phyloP scores from a whole-genome alignment of 2,888 invertebrate genomes.

The Abrostola triplasia region DNA sequence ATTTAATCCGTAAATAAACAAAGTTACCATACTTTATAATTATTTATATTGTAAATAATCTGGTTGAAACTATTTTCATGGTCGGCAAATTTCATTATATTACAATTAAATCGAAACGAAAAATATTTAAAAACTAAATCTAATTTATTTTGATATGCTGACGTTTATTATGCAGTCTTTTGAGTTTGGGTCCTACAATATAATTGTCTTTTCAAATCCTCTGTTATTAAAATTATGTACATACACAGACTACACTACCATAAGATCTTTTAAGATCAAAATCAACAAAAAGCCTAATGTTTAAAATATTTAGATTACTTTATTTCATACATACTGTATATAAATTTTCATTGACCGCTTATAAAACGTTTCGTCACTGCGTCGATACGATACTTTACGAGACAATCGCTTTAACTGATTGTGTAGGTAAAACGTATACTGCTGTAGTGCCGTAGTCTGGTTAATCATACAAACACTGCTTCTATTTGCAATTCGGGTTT shows the following conservation, averaged over 20 bases:
- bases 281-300: slow-evolving; percentile 6
- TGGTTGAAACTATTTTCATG: slow-evolving; percentile 33
- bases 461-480: slow-evolving; percentile 2
- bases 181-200: slow-evolving; percentile 18
- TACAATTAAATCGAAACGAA: slow-evolving; percentile 3
- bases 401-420: background rate
- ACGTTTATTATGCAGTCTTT: slow-evolving; percentile 17
- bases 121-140: slow-evolving; percentile 13
- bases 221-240: slow-evolving; percentile 9
- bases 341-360: background rate
- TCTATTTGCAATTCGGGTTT: slow-evolving; percentile 13
- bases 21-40: slow-evolving; percentile 56
- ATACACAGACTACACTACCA: slow-evolving; percentile 13
- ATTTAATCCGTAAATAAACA: slow-evolving; percentile 51
- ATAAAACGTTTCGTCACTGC: background rate
- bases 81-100: slow-evolving; percentile 25
- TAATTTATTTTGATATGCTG: slow-evolving; percentile 33
- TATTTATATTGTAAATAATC: slow-evolving; percentile 56
- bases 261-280: slow-evolving; percentile 11
- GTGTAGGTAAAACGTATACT: background rate
- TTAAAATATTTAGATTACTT: background rate
- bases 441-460: background rate
- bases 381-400: background rate
- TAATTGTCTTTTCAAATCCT: slow-evolving; percentile 2
- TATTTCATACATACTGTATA: background rate